A percentile compares a stretch with the other conserved stretches of the same genome.
These are phyloP conservation scores for Caenorhabditis inopinata DNA, from an alignment of 1,140 invertebrate species.

Conservation along the genomic window DNA sequence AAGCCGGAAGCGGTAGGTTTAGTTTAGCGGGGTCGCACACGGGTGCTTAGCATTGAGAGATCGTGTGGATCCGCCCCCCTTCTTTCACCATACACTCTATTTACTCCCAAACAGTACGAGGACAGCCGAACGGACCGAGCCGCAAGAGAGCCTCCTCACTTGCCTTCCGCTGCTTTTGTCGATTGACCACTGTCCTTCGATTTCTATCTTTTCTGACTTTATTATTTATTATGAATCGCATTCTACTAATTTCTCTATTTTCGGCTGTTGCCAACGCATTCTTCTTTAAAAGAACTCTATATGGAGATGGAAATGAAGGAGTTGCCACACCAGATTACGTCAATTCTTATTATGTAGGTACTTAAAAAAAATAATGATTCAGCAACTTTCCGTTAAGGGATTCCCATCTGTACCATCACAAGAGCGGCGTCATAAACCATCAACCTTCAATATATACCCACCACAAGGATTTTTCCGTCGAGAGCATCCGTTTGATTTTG, in stretches of 20 bases:
- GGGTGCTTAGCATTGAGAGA: background rate
- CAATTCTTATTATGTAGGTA: slow-evolving; percentile 7
- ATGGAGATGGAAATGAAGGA: slow-evolving; percentile 23
- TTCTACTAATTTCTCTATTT: background rate
- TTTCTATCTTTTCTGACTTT: background rate
- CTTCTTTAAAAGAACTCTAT: background rate
- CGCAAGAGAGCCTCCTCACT: background rate
- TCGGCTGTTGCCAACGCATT: background rate
- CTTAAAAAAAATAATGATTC: too few species aligned
- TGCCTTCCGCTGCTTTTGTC: background rate
- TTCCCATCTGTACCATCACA: background rate
- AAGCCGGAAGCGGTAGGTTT: slow-evolving; percentile 17
- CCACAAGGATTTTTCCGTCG: slow-evolving; percentile 2
- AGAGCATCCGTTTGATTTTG: slow-evolving; percentile 16
- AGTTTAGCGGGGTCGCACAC: background rate
- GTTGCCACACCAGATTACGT: background rate
- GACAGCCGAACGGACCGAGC: background rate
- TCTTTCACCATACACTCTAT: background rate
- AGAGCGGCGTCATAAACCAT: background rate
- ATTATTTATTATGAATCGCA: background rate
- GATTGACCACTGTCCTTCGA: too few species aligned
- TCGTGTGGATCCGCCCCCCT: background rate
- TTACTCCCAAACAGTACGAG: slow-evolving; percentile 2
- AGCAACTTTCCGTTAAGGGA: background rate
- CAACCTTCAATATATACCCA: slow-evolving; percentile 11